Evolutionary conservation across 2,113 vertebrate species (phyloP), one percentile per base, ranked within the genome.

Genomic region (Lagenorhynchus albirostris): DNA sequence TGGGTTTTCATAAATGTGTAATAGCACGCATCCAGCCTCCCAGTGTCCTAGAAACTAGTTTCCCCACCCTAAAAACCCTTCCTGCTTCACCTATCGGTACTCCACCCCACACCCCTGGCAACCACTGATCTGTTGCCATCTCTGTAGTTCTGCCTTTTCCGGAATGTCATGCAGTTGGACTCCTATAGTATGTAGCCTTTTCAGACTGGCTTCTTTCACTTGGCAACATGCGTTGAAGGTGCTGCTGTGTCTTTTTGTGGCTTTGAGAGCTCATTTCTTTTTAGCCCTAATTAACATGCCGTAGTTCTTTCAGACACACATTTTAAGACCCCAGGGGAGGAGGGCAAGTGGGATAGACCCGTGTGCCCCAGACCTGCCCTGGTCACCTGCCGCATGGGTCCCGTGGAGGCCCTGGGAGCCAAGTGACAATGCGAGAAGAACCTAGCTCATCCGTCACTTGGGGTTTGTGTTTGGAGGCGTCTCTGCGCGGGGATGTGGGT

Each of bases 351-450:
- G 17, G 29, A 9, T 33, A 41, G 90, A 79, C 50, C 15, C 23
- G 0, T 5, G 38, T 17, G 31, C 6, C 62, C 31, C 17, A 67
- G 81, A 70, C 38, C n/a, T 44, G 20, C 5, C 31, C 15, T 11
- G 33, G 53, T 29, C 20, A 3, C 20, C 26, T 9, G 1, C 1
- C 7, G 36, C 4, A 5, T 21, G 6, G 14, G 7, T 79, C 33
- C 23, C 50, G 3, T 3, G 11, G 36, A 25, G 77, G 85, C 5
- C 55, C 23, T 71, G 38, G 26, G 29, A 86, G 81, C 36, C 20
- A 4, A 0, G 17, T 0, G 3, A 4, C 33, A 18, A 15, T 85
- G 4, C 8, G 6, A 41, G 8, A 31, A 50, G 50, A 17, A 41
- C 58, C 7, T 44, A 41, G 3, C 6, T 12, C n/a, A 17, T 55